phyloP scores from a whole-genome alignment of 2,888 invertebrate species.

The Phortica magna region DNA sequence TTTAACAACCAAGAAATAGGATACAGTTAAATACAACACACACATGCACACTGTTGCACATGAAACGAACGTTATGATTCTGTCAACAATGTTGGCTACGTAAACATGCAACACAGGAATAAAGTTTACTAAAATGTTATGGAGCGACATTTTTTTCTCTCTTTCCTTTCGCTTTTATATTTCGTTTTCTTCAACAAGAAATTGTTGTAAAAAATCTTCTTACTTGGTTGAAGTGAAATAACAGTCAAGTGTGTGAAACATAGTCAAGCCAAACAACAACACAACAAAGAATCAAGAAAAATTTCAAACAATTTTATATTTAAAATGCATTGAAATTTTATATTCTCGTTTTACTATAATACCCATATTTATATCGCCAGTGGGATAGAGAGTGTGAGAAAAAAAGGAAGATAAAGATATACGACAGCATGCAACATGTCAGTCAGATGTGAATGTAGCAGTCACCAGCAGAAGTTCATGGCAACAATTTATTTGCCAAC shows the following conservation, averaged over 20 bases:
- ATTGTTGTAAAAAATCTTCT: too few relatives aligned
- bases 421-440: background rate
- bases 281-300: background rate
- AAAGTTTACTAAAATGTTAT: background rate
- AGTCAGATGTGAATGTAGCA: background rate
- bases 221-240: too few relatives aligned
- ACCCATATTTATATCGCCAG: background rate
- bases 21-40: slow-evolving; percentile 48
- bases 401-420: background rate
- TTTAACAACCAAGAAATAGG: slow-evolving; percentile 53
- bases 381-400: background rate
- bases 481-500: background rate
- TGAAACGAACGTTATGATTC: slow-evolving; percentile 46
- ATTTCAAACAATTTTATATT: background rate
- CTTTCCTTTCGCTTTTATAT: background rate
- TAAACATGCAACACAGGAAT: slow-evolving; percentile 44
- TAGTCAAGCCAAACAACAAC: background rate
- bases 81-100: slow-evolving; percentile 62
- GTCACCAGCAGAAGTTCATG: background rate
- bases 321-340: too few relatives aligned
- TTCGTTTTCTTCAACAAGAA: background rate
- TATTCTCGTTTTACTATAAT: too few relatives aligned
- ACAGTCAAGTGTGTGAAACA: too few relatives aligned
- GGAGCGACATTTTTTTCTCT: background rate
- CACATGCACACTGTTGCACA: slow-evolving; percentile 22